These are phyloP conservation scores for Cirrhinus mrigala DNA, from an alignment of 2,797 vertebrate species.

Conservation along the genomic window DNA sequence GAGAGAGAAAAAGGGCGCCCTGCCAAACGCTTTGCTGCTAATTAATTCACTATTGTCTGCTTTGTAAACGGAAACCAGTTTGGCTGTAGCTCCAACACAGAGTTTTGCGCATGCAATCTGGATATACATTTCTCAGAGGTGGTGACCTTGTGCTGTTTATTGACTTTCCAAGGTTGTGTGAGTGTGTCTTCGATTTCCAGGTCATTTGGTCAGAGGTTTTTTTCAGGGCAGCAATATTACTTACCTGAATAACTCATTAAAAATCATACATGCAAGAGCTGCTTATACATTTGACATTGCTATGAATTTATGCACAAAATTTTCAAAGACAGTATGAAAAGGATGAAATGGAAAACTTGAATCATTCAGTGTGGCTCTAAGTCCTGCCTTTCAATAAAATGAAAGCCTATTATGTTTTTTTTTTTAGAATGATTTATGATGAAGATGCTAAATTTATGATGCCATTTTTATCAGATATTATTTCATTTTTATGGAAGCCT, in stretches of 20 bases:
- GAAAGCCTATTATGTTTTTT: neutral
- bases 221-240: neutral
- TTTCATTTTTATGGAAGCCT: neutral
- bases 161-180: constrained; percentile 26
- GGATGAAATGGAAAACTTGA: neutral
- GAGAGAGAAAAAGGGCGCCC: constrained; percentile 52
- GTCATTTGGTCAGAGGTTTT: neutral
- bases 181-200: constrained; percentile 23
- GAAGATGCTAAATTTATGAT: neutral
- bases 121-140: constrained; percentile 49
- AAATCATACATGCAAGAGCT: neutral
- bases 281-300: neutral
- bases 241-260: neutral
- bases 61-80: constrained; percentile 66
- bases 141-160: constrained; percentile 53
- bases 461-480: neutral
- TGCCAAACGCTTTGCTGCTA: constrained; percentile 72
- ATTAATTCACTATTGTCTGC: constrained; percentile 78
- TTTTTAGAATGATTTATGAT: neutral
- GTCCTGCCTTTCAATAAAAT: neutral
- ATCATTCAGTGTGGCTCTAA: neutral
- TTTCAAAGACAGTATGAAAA: neutral
- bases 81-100: constrained; percentile 63
- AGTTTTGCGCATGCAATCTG: constrained; percentile 18
- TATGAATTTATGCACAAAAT: neutral